phyloP scores from a whole-genome alignment of 2,113 vertebrate species.

The Cyanoderma ruficeps region DNA sequence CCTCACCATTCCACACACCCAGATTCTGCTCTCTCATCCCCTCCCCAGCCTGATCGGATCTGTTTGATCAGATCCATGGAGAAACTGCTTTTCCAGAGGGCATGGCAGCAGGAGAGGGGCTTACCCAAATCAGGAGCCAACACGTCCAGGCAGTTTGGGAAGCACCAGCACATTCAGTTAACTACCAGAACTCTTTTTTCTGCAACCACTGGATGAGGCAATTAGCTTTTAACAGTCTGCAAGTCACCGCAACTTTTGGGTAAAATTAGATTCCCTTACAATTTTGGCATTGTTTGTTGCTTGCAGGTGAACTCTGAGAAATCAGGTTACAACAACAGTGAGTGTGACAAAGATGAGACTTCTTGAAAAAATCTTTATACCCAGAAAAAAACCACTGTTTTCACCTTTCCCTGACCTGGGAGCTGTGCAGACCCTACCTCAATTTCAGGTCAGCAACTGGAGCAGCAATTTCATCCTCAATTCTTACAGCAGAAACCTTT shows the following conservation, averaged over 20 bases:
- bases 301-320: neutral
- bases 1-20: neutral
- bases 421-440: neutral
- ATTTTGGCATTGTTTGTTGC: neutral
- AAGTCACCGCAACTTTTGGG: neutral
- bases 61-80: neutral
- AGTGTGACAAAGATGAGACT: neutral
- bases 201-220: neutral
- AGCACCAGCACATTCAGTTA: neutral
- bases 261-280: neutral
- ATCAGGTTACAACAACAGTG: neutral
- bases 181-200: neutral
- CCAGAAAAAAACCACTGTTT: neutral
- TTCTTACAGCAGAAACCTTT: neutral
- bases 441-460: neutral
- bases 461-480: neutral
- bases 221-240: neutral
- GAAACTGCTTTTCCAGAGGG: neutral
- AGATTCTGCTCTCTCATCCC: neutral
- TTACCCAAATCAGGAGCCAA: neutral
- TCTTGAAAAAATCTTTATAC: neutral
- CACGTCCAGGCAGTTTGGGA: neutral
- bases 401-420: fast-evolving
- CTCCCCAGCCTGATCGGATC: neutral
- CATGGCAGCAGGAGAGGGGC: neutral